phyloP scores from a whole-genome alignment of 1,140 invertebrate genomes.

The Drosophila repleta region DNA sequence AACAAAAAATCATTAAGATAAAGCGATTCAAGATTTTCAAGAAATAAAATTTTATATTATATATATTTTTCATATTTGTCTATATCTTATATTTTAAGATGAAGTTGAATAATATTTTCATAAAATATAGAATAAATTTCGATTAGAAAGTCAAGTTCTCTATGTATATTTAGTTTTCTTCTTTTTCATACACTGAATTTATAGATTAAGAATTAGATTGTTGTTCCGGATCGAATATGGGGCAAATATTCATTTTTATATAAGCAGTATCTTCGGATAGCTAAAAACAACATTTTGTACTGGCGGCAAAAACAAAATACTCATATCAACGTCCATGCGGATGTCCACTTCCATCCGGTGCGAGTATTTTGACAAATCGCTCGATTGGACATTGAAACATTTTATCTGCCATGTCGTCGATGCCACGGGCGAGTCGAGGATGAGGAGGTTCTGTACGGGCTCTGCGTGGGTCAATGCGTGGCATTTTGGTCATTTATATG shows the following conservation, averaged over 20 bases:
- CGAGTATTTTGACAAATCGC: constrained; percentile 83
- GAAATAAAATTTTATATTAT: too few relatives aligned
- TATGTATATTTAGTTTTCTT: too few relatives aligned
- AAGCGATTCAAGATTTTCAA: too few relatives aligned
- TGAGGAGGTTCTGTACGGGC: constrained; percentile 29
- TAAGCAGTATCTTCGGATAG: constrained; percentile 4
- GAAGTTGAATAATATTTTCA: too few relatives aligned
- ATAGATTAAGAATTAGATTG: too few relatives aligned
- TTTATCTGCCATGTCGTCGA: constrained; percentile 81
- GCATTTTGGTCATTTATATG: constrained; percentile 83
- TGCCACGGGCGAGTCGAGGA: constrained; percentile 43
- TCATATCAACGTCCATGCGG: constrained; percentile 10
- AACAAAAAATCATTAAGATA: too few relatives aligned
- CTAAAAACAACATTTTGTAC: constrained; percentile 21
- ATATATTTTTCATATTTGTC: too few relatives aligned
- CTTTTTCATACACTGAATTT: too few relatives aligned
- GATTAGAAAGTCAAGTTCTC: too few relatives aligned
- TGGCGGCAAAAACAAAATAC: constrained; percentile 17
- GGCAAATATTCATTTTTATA: not conserved
- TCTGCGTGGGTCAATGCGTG: constrained; percentile 77
- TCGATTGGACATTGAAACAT: constrained; percentile 83
- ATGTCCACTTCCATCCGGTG: constrained; percentile 59
- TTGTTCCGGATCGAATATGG: not conserved
- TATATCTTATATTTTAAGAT: too few relatives aligned
- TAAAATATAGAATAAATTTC: too few relatives aligned